Evolutionary conservation across 2,888 invertebrate genomes (phyloP).

Genomic region (Pemphredon lugubris): DNA sequence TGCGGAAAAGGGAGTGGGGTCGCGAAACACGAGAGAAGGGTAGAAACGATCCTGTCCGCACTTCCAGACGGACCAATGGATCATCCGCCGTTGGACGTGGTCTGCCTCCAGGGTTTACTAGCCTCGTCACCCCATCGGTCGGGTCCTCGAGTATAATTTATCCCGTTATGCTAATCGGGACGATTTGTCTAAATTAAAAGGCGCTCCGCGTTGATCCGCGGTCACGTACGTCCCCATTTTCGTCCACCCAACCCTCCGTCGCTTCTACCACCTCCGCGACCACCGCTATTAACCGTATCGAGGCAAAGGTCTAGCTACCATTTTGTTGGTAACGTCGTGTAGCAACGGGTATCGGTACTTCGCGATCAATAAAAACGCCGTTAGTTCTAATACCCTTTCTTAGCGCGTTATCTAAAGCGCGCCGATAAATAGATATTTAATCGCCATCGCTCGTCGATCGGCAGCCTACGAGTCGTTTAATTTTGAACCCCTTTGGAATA

Average conservation of each 20-base stretch:
- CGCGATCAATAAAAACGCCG: not conserved
- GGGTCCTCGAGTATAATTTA: conserved; percentile 77
- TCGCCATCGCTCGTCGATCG: too few relatives aligned
- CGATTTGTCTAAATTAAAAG: conserved; percentile 82
- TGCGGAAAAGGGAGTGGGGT: not conserved
- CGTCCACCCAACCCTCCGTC: conserved; percentile 38
- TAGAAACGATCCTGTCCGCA: conserved; percentile 50
- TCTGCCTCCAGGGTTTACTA: conserved; percentile 39
- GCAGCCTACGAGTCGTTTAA: too few relatives aligned
- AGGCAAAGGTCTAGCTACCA: not conserved
- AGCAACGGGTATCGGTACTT: not conserved
- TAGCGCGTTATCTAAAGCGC: too few relatives aligned
- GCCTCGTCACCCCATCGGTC: conserved; percentile 73
- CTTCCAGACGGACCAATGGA: conserved; percentile 58
- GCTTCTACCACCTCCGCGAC: conserved; percentile 32
- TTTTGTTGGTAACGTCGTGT: not conserved
- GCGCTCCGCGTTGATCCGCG: conserved; percentile 69
- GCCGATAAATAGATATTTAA: too few relatives aligned
- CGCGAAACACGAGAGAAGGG: conserved; percentile 18
- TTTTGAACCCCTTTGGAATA: too few relatives aligned
- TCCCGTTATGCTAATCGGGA: conserved; percentile 81
- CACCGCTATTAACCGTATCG: conserved; percentile 35
- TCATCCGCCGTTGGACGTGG: conserved; percentile 57
- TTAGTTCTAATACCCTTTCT: too few relatives aligned
- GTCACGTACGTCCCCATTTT: conserved; percentile 64